Conservation (phyloP, 2,113 vertebrate genomes). For the Riparia riparia region DNA sequence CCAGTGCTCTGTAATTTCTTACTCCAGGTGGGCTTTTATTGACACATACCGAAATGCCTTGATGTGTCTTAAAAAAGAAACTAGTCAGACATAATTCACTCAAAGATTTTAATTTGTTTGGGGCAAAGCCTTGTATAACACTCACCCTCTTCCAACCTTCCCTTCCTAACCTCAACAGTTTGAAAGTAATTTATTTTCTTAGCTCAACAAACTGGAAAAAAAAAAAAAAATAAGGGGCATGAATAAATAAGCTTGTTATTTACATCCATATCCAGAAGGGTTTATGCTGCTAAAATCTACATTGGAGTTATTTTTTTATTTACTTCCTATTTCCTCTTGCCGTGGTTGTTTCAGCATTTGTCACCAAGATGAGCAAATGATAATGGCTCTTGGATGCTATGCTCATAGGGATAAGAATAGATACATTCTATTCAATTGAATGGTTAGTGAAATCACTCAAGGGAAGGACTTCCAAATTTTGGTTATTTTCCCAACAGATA, state of each 20-base stretch:
- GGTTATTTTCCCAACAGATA: background rate
- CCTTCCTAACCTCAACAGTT: background rate
- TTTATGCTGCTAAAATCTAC: background rate
- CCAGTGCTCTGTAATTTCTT: constrained; percentile 62
- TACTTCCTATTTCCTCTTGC: background rate
- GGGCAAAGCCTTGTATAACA: background rate
- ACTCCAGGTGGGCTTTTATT: constrained; percentile 65
- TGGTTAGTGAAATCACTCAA: background rate
- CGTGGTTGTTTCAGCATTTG: background rate
- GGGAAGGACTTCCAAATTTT: constrained; percentile 12
- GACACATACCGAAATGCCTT: constrained; percentile 39
- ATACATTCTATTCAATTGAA: background rate
- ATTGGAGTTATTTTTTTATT: background rate
- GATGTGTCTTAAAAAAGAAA: constrained; percentile 57
- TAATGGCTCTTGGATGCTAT: background rate
- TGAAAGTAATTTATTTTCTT: background rate
- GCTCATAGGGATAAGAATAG: background rate
- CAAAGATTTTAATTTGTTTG: constrained; percentile 44
- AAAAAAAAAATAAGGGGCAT: background rate
- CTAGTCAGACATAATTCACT: constrained; percentile 26
- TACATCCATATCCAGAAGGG: background rate
- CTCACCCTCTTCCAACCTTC: background rate
- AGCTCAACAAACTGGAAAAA: background rate
- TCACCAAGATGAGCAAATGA: background rate
- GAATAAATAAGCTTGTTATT: background rate